Base-by-base conservation (phyloP, 1,140 invertebrate genomes). In the Papilio polyxenes region DNA sequence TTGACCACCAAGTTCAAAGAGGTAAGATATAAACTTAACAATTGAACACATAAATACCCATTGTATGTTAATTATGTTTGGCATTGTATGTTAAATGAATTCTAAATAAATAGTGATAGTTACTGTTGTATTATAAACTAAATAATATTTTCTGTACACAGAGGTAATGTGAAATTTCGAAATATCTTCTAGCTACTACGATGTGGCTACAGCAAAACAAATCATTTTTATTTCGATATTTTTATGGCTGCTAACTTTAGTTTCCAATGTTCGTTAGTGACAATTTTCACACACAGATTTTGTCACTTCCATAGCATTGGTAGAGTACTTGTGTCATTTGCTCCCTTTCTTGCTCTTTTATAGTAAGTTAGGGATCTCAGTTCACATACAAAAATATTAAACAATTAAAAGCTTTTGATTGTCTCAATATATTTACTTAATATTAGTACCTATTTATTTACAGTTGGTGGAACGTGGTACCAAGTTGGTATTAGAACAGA, bases 401-500 rank as follows among this genome's bases (percentile, higher is more conserved):
- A 76, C 49, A 81, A 48, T 51, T 40, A 23, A 80, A 74, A 31
- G 72, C 62, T 48, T 76, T 17, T 31, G 53, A 5, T 53, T 53
- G n/a, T 59, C 80, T 77, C 9, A 44, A 78, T 23, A 77, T 44
- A 77, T 9, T 65, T 56, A 3, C 40, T 78, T 51, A 79, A 75
- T 51, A 5, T 65, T 56, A 49, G 13, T 10, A 76, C 11, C n/a
- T 49, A 65, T 79, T 83, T 74, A 72, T 74, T 87, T 87, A 17
- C 91, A 98, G 96, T 95, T 99, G 78, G 96, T 99, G 75, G 97
- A 98, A 90, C 97, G 97, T 87, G 98, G 99, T 74, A 99, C 97
- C 20, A 99, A 99, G 94, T 95, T 99, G 69, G 99, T 99, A 2
- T 94, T 99, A 69, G 99, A 99, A 95, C 99, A 99, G 95, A 97